Conservation (phyloP, 2,888 invertebrate species). For the Pemphredon lugubris region DNA sequence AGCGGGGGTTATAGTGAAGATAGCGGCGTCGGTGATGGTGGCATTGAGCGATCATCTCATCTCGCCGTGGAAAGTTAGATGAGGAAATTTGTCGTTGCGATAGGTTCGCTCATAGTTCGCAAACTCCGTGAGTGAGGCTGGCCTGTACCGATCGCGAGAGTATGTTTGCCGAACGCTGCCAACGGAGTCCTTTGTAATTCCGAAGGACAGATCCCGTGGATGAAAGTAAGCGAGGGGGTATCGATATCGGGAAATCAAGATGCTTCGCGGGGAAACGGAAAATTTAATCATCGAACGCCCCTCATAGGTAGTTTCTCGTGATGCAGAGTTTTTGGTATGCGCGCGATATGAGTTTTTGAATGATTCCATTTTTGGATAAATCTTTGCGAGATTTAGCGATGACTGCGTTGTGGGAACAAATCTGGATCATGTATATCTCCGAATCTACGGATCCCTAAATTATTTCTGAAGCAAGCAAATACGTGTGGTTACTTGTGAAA, state of each 20-base stretch:
- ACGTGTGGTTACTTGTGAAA: too few species aligned
- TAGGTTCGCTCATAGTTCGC: conserved; percentile 78
- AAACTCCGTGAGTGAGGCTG: conserved; percentile 66
- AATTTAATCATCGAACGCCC: neutral
- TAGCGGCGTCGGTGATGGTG: conserved; percentile 63
- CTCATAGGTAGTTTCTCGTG: too few species aligned
- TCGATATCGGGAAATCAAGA: neutral
- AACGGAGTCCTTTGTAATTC: conserved; percentile 18
- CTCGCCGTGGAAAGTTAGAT: conserved; percentile 79
- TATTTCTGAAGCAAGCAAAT: too few species aligned
- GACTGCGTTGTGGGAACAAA: too few species aligned
- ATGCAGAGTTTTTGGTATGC: neutral
- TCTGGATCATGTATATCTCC: too few species aligned
- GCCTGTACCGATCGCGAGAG: neutral
- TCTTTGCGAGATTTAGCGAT: too few species aligned
- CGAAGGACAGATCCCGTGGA: neutral
- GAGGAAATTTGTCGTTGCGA: conserved; percentile 80
- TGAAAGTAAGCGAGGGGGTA: neutral
- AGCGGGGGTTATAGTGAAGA: conserved; percentile 53
- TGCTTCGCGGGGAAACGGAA: neutral
- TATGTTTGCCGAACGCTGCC: neutral
- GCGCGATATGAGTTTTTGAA: too few species aligned
- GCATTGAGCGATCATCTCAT: conserved; percentile 81
- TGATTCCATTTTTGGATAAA: too few species aligned
- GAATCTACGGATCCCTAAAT: too few species aligned